Evolutionary conservation across 2,113 vertebrate species (phyloP).

Genomic region (Chroicocephalus ridibundus): DNA sequence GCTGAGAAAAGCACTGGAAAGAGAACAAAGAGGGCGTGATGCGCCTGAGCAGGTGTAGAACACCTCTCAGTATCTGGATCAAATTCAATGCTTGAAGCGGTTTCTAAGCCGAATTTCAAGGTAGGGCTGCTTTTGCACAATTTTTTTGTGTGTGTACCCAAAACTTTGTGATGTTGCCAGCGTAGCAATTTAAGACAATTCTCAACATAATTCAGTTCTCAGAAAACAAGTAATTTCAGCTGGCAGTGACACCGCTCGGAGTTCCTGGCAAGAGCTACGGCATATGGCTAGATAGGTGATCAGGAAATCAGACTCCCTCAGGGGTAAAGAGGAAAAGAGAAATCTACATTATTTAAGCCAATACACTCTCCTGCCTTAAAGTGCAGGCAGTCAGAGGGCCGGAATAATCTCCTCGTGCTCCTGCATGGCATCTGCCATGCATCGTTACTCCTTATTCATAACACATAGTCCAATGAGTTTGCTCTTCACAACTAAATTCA

Average conservation of each 20-base stretch:
- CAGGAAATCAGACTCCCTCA: slow-evolving; percentile 53
- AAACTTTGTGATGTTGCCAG: not conserved
- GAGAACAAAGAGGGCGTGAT: slow-evolving; percentile 14
- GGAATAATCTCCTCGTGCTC: not conserved
- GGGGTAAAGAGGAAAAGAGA: slow-evolving; percentile 5
- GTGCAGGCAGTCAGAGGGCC: not conserved
- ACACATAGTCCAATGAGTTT: not conserved
- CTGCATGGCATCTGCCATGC: not conserved
- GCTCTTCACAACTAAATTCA: not conserved
- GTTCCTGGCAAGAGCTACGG: slow-evolving; percentile 20
- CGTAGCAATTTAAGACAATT: not conserved
- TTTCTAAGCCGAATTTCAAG: slow-evolving; percentile 12
- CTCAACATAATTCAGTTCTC: slow-evolving; percentile 8
- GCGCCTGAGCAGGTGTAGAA: slow-evolving; percentile 29
- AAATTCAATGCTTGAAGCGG: slow-evolving; percentile 16
- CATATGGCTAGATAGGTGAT: slow-evolving; percentile 44
- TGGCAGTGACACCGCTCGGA: slow-evolving; percentile 3
- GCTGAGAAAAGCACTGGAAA: slow-evolving; percentile 16
- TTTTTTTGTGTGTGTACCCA: not conserved
- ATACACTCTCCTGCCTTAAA: not conserved
- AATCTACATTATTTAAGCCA: slow-evolving; percentile 31
- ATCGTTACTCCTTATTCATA: not conserved
- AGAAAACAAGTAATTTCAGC: slow-evolving; percentile 56
- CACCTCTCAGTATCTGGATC: slow-evolving; percentile 28
- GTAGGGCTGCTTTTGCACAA: not conserved